Base-by-base conservation (phyloP, 2,888 invertebrate species). In the Brenthis daphne region DNA sequence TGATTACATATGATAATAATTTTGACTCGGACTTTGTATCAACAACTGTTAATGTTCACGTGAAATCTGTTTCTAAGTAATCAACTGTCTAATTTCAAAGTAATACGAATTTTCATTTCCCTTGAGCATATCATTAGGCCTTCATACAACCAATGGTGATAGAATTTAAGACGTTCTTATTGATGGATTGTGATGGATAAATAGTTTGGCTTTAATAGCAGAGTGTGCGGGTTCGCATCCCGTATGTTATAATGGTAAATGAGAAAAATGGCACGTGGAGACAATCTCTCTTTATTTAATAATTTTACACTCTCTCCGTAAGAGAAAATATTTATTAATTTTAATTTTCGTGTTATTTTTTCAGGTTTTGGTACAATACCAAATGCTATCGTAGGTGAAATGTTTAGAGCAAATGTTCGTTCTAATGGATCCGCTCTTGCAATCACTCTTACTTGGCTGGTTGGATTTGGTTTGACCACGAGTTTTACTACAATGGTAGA, bases 321-420 rank as follows among this genome's bases (percentile, higher is more conserved):
- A 2, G 11, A 2, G 13, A 6, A 16, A n/a, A 57, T 57, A 8
- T 29, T n/a, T 57, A 33, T 57, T 24, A 24, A 20, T 6, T 11
- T 11, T 43, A 1, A 33, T 20, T 20, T 14, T n/a, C 8, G 14
- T 43, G 14, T 16, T 43, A 20, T 20, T 37, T 48, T 74, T 74
- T 1, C 77, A 85, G 84, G 84, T 57, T 79, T 85, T 6, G 82
- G 80, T 4, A 83, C 80, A 4, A 82, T 85, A 43, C 85, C 85
- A 4, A 80, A 78, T 43, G 80, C 82, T 0, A 77, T 84, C 6
- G 79, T 80, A 0, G 83, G 84, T 0, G 85, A 85, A 51, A 81
- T 85, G 84, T 85, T 82, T 71, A 73, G 79, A 3, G 75, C 79
- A 0, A 84, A 83, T 29, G 83, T 82, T 0, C 77, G 85, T 0